Evolutionary conservation across 2,888 invertebrate species (phyloP), one percentile per base, ranked within the genome.

Genomic region (Lithosia quadra): DNA sequence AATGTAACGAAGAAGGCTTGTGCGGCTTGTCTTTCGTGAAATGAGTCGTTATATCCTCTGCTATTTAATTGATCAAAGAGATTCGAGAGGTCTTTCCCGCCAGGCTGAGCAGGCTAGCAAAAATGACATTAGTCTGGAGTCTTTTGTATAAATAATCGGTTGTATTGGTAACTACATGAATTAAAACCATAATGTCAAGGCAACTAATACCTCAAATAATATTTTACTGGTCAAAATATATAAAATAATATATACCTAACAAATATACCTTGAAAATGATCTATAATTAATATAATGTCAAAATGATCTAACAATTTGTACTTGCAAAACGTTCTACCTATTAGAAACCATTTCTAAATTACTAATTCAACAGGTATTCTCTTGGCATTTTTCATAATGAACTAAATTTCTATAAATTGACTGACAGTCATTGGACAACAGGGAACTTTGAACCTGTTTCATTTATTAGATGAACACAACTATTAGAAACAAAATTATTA

Each of bases 261-360:
- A 56, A 49, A 63, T 34, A 21, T 11, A 63, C n/a, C 18, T 43
- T 18, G 7, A 49, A 49, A 18, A 43, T 43, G 43, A 49, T 49
- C 49, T 49, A 49, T 49, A 49, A n/a, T n/a, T n/a, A 49, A 22
- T 24, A 21, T 53, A 55, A 1, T 21, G 22, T 34, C 28, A 28
- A 43, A 61, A 61, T n/a, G 22, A 24, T n/a, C 36, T 10, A 24
- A 58, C 28, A 58, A 58, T 33, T 58, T 58, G 33, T 33, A 58
- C 58, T 58, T 9, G 11, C 49, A 18, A 33, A 58, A 33, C 10
- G 9, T 58, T 10, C 15, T n/a, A 24, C 7, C 56, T 58, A 18
- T 18, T n/a, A 13, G 21, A 59, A 59, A 59, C 5, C 11, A 59
- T 34, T 34, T 49, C 9, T 9, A 49, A 49, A 49, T 59, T 22